Evolutionary conservation across 2,888 invertebrate species (phyloP), one percentile per base, ranked within the genome.

Genomic region (Pollenia griseotomentosa): DNA sequence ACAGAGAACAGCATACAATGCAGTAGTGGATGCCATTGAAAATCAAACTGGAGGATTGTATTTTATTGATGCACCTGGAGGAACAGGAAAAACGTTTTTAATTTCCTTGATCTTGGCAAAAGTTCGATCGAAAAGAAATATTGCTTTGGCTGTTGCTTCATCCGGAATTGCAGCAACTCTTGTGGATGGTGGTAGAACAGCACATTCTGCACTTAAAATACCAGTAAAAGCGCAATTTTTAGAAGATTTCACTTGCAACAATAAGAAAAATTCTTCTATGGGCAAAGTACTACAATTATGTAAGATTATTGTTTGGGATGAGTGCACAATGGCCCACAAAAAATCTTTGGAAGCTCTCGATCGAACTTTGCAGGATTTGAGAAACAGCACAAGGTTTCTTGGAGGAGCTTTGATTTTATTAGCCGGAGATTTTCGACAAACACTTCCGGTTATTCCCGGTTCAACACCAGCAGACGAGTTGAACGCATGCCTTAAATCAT

Each of bases 341-440:
- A n/a, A 53, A 7, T 5, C n/a, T 8, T 16, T 53, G 5, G 53
- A 53, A 53, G 53, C 53, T 5, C 16, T 53, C 4, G 53, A 53
- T 53, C 5, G 53, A 16, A 53, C 16, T 8, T 4, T 53, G 53
- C 5, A 16, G 16, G 53, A 53, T 53, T 9, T 53, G 10, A n/a
- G 16, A 16, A 16, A 16, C 5, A 53, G 10, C 53, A 16, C 48
- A 9, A 55, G 80, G 59, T 12, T 77, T 71, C 11, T 59, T 79
- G 19, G 59, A 83, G 23, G 51, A 19, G 19, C 19, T 19, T 19
- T 19, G 19, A 19, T 19, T 19, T 19, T 81, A 53, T 65, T 83
- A 19, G 40, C 75, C 14, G 83, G 83, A 14, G 80, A 87, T 84
- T 84, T 87, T 75, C 66, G 86, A 1, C 83, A 87, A 61, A 83